Evolutionary conservation across 1,140 invertebrate species (phyloP).

Genomic region (Thaumatotibia leucotreta): DNA sequence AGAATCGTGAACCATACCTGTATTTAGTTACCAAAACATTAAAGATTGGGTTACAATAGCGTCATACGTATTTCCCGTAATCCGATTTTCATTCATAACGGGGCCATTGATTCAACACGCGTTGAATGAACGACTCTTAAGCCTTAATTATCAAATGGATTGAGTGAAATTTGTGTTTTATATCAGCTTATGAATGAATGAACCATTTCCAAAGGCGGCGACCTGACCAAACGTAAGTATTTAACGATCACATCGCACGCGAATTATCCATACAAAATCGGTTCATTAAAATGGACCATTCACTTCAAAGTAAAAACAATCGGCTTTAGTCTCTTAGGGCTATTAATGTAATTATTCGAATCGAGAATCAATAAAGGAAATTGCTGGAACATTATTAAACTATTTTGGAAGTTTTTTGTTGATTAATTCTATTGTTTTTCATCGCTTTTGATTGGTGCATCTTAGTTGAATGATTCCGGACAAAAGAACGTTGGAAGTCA

Average conservation of each 20-base stretch:
- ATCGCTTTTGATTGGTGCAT: neutral
- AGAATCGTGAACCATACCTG: neutral
- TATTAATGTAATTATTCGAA: constrained; percentile 19
- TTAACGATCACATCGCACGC: constrained; percentile 35
- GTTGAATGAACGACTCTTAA: neutral
- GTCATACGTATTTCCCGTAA: neutral
- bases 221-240: neutral
- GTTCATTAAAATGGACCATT: constrained; percentile 33
- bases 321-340: constrained; percentile 34
- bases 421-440: constrained; percentile 1
- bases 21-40: neutral
- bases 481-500: neutral
- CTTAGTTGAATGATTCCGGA: neutral
- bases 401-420: constrained; percentile 4
- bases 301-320: constrained; percentile 42
- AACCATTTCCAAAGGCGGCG: neutral
- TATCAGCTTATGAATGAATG: constrained; percentile 1
- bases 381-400: constrained; percentile 2
- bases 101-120: neutral
- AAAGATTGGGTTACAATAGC: neutral
- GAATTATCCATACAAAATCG: constrained; percentile 24
- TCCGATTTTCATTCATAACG: neutral
- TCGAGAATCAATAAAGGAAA: constrained; percentile 1
- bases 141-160: neutral
- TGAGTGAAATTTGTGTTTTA: neutral